Conservation (phyloP, 2,797 vertebrate genomes). For the Characodon lateralis region DNA sequence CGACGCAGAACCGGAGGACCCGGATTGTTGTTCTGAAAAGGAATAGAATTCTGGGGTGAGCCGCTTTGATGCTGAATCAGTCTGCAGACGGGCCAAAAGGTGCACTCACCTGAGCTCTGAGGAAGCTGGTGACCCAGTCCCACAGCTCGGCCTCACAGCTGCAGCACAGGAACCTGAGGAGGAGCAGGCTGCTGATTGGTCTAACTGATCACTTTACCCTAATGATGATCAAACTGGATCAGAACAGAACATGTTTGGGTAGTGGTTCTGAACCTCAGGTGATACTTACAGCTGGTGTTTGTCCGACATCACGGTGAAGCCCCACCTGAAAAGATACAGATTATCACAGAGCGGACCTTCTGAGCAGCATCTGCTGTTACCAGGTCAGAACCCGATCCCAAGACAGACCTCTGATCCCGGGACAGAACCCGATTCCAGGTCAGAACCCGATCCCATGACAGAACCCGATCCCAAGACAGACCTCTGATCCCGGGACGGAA, state of each 20-base stretch:
- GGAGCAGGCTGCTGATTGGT: not conserved
- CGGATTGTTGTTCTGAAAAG: constrained; percentile 81
- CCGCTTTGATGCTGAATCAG: not conserved
- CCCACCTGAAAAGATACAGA: constrained; percentile 83
- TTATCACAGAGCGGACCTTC: not conserved
- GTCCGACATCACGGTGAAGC: constrained; percentile 90
- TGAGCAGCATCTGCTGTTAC: not conserved
- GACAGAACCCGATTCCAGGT: too few species aligned
- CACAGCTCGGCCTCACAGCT: constrained; percentile 88
- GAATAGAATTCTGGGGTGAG: not conserved
- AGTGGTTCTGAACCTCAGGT: not conserved
- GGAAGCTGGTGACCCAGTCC: constrained; percentile 94
- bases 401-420: too few species aligned
- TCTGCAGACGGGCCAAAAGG: not conserved
- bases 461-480: too few species aligned
- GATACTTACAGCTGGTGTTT: constrained; percentile 95
- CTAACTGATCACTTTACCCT: not conserved
- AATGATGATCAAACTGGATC: not conserved
- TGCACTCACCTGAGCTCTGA: constrained; percentile 86
- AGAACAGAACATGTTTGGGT: not conserved
- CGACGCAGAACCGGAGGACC: constrained; percentile 87
- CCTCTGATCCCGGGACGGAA: too few species aligned
- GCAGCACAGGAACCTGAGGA: constrained; percentile 88
- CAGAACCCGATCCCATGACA: not conserved
- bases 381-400: not conserved